Conservation (phyloP, 2,797 vertebrate genomes). For the Crocidura indochinensis region DNA sequence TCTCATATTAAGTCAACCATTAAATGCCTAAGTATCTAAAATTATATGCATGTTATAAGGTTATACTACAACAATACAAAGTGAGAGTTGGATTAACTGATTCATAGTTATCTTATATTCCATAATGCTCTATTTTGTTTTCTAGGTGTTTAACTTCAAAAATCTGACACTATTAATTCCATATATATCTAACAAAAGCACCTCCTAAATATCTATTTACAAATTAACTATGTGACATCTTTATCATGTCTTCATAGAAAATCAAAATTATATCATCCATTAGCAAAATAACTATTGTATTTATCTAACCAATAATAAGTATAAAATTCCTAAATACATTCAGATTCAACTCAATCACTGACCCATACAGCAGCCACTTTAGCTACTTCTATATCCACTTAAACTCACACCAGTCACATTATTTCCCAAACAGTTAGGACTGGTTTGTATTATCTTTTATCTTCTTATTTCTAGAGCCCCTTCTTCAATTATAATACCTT, state of each 20-base stretch:
- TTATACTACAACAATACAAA: background rate
- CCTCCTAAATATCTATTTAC: constrained; percentile 28
- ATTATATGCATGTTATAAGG: background rate
- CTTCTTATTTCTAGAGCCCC: background rate
- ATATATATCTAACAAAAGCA: constrained; percentile 37
- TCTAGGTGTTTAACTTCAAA: constrained; percentile 45
- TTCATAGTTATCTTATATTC: background rate
- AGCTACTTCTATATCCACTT: background rate
- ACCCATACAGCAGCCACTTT: background rate
- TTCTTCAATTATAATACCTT: background rate
- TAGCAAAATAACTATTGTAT: constrained; percentile 6
- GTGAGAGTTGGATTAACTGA: background rate
- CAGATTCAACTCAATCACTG: background rate
- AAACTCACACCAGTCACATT: background rate
- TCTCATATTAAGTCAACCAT: constrained; percentile 73
- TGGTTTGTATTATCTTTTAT: background rate
- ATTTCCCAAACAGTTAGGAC: background rate
- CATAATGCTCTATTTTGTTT: constrained; percentile 24
- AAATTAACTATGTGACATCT: background rate
- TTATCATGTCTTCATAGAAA: constrained; percentile 18
- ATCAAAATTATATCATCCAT: background rate
- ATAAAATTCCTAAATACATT: background rate
- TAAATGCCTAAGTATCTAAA: constrained; percentile 63
- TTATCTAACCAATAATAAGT: constrained; percentile 13
- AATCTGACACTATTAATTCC: background rate